Percentiles rank a stretch among this genome's conserved stretches.
Conservation (phyloP, 2,888 invertebrate species). For the Seira musarum region DNA sequence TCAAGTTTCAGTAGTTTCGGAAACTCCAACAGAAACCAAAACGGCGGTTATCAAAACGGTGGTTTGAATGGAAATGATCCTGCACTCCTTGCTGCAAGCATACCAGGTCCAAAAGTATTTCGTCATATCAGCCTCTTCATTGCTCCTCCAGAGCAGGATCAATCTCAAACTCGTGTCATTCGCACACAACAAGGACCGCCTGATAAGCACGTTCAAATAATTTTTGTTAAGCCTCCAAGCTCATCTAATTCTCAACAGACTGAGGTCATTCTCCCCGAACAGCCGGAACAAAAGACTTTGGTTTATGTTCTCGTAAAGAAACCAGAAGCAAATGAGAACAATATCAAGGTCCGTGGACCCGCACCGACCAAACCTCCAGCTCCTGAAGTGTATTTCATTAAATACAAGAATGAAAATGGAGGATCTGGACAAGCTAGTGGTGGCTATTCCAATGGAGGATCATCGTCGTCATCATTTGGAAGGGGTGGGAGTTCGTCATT, state of each 20-base stretch:
- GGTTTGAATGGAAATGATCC: constrained; percentile 1
- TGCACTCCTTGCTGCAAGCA: constrained; percentile 2
- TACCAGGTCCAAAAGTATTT: constrained; percentile 35
- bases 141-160: constrained; percentile 23
- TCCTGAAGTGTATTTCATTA: constrained; percentile 93
- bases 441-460: not conserved
- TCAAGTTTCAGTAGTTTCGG: not conserved
- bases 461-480: no score
- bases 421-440: not conserved
- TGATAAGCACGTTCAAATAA: constrained; percentile 92
- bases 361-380: constrained; percentile 88
- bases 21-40: constrained; percentile 24
- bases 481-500: not conserved
- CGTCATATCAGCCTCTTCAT: constrained; percentile 42
- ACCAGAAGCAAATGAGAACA: constrained; percentile 86
- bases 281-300: constrained; percentile 85
- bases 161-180: constrained; percentile 21
- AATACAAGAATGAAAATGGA: constrained; percentile 75
- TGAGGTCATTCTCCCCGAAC: constrained; percentile 84
- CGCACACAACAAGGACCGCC: constrained; percentile 75
- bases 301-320: constrained; percentile 91
- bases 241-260: constrained; percentile 86
- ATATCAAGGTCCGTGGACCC: constrained; percentile 83
- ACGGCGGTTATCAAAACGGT: constrained; percentile 20
- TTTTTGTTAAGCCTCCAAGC: constrained; percentile 85